Base-by-base conservation (phyloP, 2,113 vertebrate species). In the Phrynosoma platyrhinos region DNA sequence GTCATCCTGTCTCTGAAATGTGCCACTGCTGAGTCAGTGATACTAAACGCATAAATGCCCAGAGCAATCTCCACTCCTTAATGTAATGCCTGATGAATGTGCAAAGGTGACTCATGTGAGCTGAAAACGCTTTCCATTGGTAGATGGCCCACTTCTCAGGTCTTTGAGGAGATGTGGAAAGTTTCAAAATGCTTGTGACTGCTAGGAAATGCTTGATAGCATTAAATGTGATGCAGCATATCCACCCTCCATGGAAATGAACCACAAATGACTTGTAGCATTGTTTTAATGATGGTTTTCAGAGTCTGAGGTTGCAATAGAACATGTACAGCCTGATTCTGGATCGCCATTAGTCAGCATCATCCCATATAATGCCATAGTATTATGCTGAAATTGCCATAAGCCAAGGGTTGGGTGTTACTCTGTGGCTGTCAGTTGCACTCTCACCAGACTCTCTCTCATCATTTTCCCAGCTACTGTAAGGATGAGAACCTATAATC, bases 31-130 rank as follows among this genome's bases (percentile, higher is more conserved):
- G 92, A 91, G 91, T 90, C 91, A 92, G 75, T 88, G 36, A 1
- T 85, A 20, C 79, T 4, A n/a, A 88, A 23, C 36, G 71, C 74
- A 82, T 52, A 74, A 62, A 20, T 20, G 30, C 30, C 64, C 83
- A 87, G 80, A 0, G 0, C 87, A 0, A 83, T n/a, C 86, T 90
- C 47, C 32, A 42, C 83, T n/a, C 64, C 53, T 90, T 82, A 0
- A 89, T 40, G 68, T 27, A 78, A 66, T 58, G 55, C 77, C 58
- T 77, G 71, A 5, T 25, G 72, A 42, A 58, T 69, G 53, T 64
- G 21, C 77, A 68, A 79, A 0, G 20, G 6, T 95, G 93, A 94
- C 86, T 94, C 93, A 95, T 90, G 79, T 83, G 79, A 90, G 91
- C 13, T 18, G n/a, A 25, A 71, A n/a, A 25, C 52, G 66, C 47